Evolutionary conservation across 2,888 invertebrate genomes (phyloP).

Genomic region (Cantharis lateralis): DNA sequence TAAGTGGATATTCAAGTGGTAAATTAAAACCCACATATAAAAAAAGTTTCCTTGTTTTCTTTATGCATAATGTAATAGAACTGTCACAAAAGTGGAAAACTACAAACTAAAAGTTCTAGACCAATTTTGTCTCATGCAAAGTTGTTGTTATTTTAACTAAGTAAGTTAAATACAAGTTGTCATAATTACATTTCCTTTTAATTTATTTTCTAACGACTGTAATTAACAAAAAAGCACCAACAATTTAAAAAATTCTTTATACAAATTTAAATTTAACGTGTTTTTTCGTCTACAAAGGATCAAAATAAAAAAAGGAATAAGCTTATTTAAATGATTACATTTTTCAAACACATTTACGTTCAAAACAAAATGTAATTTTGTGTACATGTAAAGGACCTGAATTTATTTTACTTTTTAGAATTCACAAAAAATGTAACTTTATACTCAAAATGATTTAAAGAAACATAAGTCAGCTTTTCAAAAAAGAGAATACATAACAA

Average conservation of each 20-base stretch:
- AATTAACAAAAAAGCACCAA: neutral
- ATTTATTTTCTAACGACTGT: neutral
- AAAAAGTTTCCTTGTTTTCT: neutral
- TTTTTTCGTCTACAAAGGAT: neutral
- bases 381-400: neutral
- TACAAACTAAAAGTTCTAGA: neutral
- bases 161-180: neutral
- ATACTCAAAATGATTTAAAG: constrained; percentile 14
- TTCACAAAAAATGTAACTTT: neutral
- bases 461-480: constrained; percentile 13
- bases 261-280: neutral
- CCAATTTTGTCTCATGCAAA: neutral
- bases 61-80: neutral
- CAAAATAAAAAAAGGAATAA: neutral
- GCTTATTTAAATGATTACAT: neutral
- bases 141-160: neutral
- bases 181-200: neutral
- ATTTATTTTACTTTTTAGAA: constrained; percentile 8
- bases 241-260: neutral
- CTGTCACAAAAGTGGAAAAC: neutral
- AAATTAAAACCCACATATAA: neutral
- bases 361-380: neutral
- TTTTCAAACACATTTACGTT: neutral
- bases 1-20: neutral
- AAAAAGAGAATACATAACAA: constrained; percentile 4